Conservation (phyloP, 2,113 vertebrate species). For the Halichoerus grypus region DNA sequence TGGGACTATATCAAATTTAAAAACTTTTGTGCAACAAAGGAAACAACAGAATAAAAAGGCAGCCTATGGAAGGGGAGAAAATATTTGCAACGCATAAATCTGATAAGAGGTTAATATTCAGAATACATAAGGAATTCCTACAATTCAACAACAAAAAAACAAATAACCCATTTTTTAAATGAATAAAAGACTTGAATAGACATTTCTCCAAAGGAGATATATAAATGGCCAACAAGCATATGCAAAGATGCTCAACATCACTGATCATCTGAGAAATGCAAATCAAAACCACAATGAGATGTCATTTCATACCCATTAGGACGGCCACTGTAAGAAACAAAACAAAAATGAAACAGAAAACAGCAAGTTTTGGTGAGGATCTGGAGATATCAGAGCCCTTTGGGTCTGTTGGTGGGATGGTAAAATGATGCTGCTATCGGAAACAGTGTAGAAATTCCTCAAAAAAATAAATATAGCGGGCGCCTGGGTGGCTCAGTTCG, state of each 20-base stretch:
- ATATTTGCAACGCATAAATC: not conserved
- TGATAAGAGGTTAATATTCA: not conserved
- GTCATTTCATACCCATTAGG: not conserved
- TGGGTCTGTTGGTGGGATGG: not conserved
- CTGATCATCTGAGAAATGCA: not conserved
- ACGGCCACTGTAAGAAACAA: not conserved
- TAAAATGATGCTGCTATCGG: not conserved
- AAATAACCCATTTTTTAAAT: not conserved
- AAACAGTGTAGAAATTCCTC: not conserved
- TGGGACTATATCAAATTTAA: not conserved
- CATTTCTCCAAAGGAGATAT: not conserved
- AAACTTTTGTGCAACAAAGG: not conserved
- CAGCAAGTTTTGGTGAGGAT: not conserved
- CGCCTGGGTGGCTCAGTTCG: not conserved
- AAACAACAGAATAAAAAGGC: not conserved
- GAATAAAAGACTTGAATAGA: not conserved
- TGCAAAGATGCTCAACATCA: not conserved
- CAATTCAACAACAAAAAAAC: not conserved
- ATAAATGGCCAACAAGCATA: not conserved
- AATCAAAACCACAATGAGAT: not conserved
- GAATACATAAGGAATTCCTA: not conserved
- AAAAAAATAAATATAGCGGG: not conserved
- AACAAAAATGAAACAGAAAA: not conserved
- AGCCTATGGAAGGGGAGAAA: not conserved
- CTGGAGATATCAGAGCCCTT: not conserved